Conservation (phyloP, 2,113 vertebrate species). For the Probosciger aterrimus region DNA sequence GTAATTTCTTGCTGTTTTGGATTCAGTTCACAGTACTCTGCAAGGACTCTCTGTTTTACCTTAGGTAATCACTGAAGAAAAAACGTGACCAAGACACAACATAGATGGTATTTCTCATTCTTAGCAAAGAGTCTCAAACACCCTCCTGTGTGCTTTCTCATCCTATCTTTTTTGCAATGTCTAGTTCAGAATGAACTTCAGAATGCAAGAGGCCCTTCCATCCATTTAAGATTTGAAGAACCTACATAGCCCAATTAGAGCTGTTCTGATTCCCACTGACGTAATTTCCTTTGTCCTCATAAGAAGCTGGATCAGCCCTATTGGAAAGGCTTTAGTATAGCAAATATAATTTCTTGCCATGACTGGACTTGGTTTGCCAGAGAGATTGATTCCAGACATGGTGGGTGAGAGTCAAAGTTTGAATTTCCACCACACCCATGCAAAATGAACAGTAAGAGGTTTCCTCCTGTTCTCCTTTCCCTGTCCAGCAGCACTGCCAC, state of each 20-base stretch:
- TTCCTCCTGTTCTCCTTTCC: background rate
- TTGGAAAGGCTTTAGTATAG: background rate
- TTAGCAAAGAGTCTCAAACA: background rate
- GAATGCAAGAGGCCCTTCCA: background rate
- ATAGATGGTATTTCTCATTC: background rate
- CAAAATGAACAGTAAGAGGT: slow-evolving; percentile 9
- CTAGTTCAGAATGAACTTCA: background rate
- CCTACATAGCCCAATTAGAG: background rate
- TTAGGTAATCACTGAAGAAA: background rate
- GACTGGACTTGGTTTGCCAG: slow-evolving; percentile 13
- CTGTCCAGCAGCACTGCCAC: slow-evolving; percentile 38
- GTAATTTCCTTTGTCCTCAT: background rate
- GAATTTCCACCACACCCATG: slow-evolving; percentile 24
- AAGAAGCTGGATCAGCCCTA: background rate
- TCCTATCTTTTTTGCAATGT: background rate
- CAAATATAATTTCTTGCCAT: background rate
- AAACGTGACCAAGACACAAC: background rate
- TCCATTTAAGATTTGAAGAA: background rate
- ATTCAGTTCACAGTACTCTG: background rate
- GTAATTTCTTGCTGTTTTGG: fast-evolving
- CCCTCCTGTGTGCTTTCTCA: background rate
- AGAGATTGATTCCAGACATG: slow-evolving; percentile 7
- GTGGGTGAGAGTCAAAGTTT: background rate
- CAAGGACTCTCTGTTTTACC: background rate
- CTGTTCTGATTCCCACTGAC: background rate